Base-by-base conservation (phyloP, 2,797 vertebrate genomes). In the Chelon labrosus region DNA sequence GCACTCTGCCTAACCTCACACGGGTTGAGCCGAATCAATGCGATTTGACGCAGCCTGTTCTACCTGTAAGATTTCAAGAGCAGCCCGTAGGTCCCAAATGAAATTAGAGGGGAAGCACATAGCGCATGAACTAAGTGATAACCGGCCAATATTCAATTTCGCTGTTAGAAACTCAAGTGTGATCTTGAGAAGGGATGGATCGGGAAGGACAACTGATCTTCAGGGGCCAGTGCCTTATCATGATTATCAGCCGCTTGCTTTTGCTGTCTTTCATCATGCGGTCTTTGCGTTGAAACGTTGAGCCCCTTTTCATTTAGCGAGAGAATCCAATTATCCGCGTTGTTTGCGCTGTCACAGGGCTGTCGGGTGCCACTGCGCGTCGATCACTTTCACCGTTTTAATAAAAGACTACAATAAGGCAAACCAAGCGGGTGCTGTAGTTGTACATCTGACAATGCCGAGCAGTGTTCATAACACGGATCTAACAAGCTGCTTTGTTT, bases 81-180 rank as follows among this genome's bases (percentile, higher is more conserved):
- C 17, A 57, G 41, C 71, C 56, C 50, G 42, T 10, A 47, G 44
- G 58, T 50, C 57, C 65, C 65, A 75, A 81, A 88, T 70, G 81
- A 52, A 84, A 87, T 90, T 84, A 80, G 27, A 70, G 31, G 7
- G 14, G 41, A 65, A 51, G 46, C 35, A 25, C 20, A 50, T n/a
- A 41, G 59, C 31, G 62, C 53, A 71, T 65, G 44, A 81, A 77
- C 70, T 68, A 57, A 82, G 69, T 68, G 55, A 80, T 77, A 76
- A 81, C 59, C 72, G 54, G 64, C 61, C 14, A 82, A 58, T 37
- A 27, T 70, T 70, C 55, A n/a, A 57, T 79, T 73, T 65, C 54
- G 56, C 52, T 51, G 57, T 78, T 5, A 58, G 42, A 73, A 58
- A 62, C 47, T 65, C n/a, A 51, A 76, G 66, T 56, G 59, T 77